Conservation (phyloP, 2,888 invertebrate genomes). For the Napeogenes sylphis region DNA sequence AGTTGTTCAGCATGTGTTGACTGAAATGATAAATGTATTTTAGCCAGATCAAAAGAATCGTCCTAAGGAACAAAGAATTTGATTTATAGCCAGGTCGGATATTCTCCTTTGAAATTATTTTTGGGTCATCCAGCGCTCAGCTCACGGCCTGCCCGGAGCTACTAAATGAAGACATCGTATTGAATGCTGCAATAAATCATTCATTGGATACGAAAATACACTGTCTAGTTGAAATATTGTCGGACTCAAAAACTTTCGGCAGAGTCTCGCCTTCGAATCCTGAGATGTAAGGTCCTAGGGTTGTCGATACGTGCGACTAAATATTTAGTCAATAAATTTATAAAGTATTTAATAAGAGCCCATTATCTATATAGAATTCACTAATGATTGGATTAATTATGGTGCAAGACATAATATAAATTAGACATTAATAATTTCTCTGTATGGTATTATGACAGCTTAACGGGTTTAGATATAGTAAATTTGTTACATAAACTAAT, state of each 20-base stretch:
- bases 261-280: conserved; percentile 24
- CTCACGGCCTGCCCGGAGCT: conserved; percentile 70
- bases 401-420: too few relatives aligned
- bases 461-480: too few relatives aligned
- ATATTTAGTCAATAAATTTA: neutral
- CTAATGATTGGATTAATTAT: neutral
- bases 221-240: conserved; percentile 59
- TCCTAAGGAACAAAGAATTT: conserved; percentile 64
- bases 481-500: neutral
- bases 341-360: too few relatives aligned
- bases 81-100: conserved; percentile 71
- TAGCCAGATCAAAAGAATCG: conserved; percentile 49
- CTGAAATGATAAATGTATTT: conserved; percentile 55
- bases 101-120: conserved; percentile 55
- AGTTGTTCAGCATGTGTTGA: conserved; percentile 37
- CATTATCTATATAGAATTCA: neutral
- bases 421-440: neutral
- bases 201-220: conserved; percentile 39
- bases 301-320: conserved; percentile 7
- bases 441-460: neutral
- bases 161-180: conserved; percentile 67
- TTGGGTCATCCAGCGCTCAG: conserved; percentile 64
- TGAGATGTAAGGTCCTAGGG: conserved; percentile 27
- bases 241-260: conserved; percentile 32
- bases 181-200: conserved; percentile 69